Conservation (phyloP, 1,140 invertebrate genomes). For the Cyclina sinensis region DNA sequence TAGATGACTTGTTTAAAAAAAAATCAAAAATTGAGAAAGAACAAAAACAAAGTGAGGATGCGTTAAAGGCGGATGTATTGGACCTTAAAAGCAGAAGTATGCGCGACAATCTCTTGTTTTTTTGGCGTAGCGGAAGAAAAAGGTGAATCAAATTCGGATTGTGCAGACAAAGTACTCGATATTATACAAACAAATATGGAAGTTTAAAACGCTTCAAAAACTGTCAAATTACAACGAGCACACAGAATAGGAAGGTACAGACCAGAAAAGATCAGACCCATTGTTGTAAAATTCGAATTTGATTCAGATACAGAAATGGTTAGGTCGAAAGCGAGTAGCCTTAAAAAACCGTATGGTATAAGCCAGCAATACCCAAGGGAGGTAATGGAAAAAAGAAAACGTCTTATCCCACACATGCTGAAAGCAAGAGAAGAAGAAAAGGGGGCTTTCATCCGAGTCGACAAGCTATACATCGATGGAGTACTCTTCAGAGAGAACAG, state of each 20-base stretch:
- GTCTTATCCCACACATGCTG: too few species aligned
- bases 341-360: too few species aligned
- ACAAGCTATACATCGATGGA: background rate
- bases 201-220: too few species aligned
- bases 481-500: background rate
- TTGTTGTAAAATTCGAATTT: constrained; percentile 39
- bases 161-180: too few species aligned
- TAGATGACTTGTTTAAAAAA: background rate
- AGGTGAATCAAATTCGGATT: too few species aligned
- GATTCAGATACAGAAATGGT: background rate
- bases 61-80: background rate
- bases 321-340: too few species aligned
- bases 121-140: too few species aligned
- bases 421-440: background rate
- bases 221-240: constrained; percentile 25
- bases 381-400: constrained; percentile 16
- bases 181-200: too few species aligned
- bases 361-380: background rate
- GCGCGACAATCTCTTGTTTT: too few species aligned
- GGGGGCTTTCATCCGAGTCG: background rate
- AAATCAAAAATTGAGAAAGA: background rate
- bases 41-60: background rate
- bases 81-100: constrained; percentile 5
- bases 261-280: constrained; percentile 24
- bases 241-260: constrained; percentile 30